These are phyloP conservation scores for Apaloderma vittatum DNA, from an alignment of 2,113 vertebrate species.

Conservation along the genomic window DNA sequence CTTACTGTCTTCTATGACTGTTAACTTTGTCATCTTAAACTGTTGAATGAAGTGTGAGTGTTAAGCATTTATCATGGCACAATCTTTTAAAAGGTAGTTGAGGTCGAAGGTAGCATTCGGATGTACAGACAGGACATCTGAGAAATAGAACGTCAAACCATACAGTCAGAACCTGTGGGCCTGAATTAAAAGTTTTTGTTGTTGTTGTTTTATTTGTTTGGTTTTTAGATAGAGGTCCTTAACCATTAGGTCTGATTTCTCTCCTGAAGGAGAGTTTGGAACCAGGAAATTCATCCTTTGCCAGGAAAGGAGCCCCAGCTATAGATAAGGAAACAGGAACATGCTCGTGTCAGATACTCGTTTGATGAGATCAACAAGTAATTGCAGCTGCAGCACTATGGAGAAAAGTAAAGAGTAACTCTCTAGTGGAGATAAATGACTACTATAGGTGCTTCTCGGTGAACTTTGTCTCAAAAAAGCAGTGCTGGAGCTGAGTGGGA, in stretches of 20 bases:
- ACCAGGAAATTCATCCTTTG: background rate
- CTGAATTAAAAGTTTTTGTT: background rate
- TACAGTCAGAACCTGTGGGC: background rate
- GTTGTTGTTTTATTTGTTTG: no score
- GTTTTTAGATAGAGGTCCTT: background rate
- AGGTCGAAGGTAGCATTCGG: background rate
- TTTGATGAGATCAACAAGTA: background rate
- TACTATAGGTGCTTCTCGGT: background rate
- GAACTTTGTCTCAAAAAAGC: background rate
- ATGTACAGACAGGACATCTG: background rate
- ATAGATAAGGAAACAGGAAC: background rate
- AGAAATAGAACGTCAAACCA: background rate
- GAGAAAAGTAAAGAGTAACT: background rate
- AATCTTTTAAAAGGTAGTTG: background rate
- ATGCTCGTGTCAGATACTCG: accelerated
- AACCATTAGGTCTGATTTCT: background rate
- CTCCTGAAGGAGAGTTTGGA: background rate
- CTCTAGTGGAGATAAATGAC: accelerated
- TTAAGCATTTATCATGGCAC: accelerated
- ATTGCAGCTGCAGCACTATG: background rate
- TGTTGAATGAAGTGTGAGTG: background rate
- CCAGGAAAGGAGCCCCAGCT: background rate
- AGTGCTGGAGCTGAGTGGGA: background rate
- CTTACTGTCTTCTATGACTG: no score
- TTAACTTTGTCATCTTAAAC: no score